Evolutionary conservation across 2,888 invertebrate genomes (phyloP).

Genomic region (Pammene aurita): DNA sequence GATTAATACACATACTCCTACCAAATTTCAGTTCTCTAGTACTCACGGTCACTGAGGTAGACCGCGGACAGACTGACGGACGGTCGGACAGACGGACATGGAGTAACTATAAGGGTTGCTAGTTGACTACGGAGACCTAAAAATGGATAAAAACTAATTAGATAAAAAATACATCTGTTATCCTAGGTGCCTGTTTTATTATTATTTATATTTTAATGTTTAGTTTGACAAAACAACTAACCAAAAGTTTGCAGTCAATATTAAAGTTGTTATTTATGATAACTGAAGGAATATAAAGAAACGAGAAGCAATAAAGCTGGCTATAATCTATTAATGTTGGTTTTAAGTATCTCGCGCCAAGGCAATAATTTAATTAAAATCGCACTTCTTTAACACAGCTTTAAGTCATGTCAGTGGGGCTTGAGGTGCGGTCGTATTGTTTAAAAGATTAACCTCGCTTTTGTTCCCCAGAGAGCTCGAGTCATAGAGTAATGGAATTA

Average conservation of each 20-base stretch:
- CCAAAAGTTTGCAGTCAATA: background rate
- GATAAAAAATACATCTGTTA: no score
- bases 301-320: background rate
- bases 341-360: background rate
- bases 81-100: no score
- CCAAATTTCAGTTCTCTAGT: no score
- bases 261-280: background rate
- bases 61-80: no score
- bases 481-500: slow-evolving; percentile 60
- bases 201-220: no score
- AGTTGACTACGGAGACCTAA: no score
- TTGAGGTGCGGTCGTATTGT: slow-evolving; percentile 50
- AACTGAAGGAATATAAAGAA: background rate
- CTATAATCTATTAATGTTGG: background rate
- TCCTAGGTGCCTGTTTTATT: no score
- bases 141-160: no score
- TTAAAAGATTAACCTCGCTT: slow-evolving; percentile 58
- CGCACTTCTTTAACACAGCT: slow-evolving; percentile 35
- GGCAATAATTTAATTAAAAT: slow-evolving; percentile 35
- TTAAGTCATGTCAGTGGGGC: slow-evolving; percentile 41
- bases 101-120: no score
- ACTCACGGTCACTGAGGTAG: no score
- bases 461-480: slow-evolving; percentile 55
- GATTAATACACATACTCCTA: no score
- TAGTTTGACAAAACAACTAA: no score